Base-by-base conservation (phyloP, 1,140 invertebrate genomes). In the Goniozus legneri region DNA sequence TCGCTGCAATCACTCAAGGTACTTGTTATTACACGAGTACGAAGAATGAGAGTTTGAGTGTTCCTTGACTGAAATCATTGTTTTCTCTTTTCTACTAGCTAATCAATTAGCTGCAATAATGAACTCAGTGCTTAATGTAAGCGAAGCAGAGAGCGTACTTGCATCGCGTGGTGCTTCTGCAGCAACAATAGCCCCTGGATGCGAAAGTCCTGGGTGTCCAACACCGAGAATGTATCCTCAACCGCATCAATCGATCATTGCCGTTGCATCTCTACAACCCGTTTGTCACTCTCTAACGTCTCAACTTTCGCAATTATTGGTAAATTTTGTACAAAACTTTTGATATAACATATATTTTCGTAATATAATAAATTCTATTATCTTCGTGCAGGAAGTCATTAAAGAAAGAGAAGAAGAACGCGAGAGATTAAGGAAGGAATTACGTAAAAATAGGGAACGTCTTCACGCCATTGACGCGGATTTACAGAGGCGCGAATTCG, bases 351-450 rank as follows among this genome's bases (percentile, higher is more conserved):
- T 27, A 27, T 27, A 10, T 27, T 6, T 27, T 27, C 4, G 10
- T 27, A 6, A 27, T 27, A 6, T 27, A 10, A 10, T 42, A 16
- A 35, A 14, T 49, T 32, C 8, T 18, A 31, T 39, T 51, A 30
- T 50, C 46, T 52, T 43, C 43, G 14, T 41, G 12, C 61, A 90
- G 87, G 83, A 82, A 67, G 80, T 86, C 47, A 80, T 88, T 42
- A 86, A 84, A 65, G 81, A 84, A 52, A 76, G 82, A 51, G 88
- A 91, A 64, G 86, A 88, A 59, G 88, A 91, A 66, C 75, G 84
- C 34, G 85, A 88, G 54, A 79, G 81, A 44, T 69, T 89, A 52
- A 78, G 87, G 20, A 81, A 82, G 49, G 87, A 90, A 67, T 71
- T 89, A 49, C 82, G 85, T 48, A 79, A 79, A 57, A 82, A 80